These are phyloP conservation scores for Hypena proboscidalis DNA, from an alignment of 2,888 invertebrate species.

Conservation along the genomic window DNA sequence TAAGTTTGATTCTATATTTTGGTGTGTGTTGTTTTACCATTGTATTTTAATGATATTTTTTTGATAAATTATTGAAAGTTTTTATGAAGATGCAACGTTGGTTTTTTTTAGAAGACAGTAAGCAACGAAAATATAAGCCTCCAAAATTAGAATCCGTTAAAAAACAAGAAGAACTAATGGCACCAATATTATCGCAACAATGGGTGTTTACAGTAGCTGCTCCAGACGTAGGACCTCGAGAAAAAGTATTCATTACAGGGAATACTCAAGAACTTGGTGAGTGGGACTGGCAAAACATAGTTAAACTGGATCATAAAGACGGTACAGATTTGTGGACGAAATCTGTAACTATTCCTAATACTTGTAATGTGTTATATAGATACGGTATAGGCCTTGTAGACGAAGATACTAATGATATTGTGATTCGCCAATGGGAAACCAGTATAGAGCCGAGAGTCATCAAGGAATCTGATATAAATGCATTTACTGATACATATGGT, in stretches of 20 bases:
- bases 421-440: slow-evolving; percentile 93
- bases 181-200: slow-evolving; percentile 58
- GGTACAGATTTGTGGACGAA: slow-evolving; percentile 86
- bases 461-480: slow-evolving; percentile 66
- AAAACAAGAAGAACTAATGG: slow-evolving; percentile 46
- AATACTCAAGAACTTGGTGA: slow-evolving; percentile 88
- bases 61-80: slow-evolving; percentile 10
- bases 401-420: slow-evolving; percentile 83
- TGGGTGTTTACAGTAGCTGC: slow-evolving; percentile 79
- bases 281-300: slow-evolving; percentile 88
- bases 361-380: slow-evolving; percentile 89
- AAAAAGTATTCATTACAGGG: slow-evolving; percentile 90
- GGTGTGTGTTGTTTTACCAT: slow-evolving; percentile 21
- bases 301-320: slow-evolving; percentile 80
- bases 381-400: slow-evolving; percentile 90
- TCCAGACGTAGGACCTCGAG: slow-evolving; percentile 84
- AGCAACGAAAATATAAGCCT: slow-evolving; percentile 57
- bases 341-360: slow-evolving; percentile 87
- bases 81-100: slow-evolving; percentile 85
- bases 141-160: slow-evolving; percentile 62
- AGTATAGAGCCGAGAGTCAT: slow-evolving; percentile 88
- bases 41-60: slow-evolving; percentile 13
- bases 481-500: slow-evolving; percentile 88
- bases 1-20: slow-evolving; percentile 11
- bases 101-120: slow-evolving; percentile 86